Conservation (phyloP, 2,797 vertebrate genomes). For the Notolepis coatsorum region DNA sequence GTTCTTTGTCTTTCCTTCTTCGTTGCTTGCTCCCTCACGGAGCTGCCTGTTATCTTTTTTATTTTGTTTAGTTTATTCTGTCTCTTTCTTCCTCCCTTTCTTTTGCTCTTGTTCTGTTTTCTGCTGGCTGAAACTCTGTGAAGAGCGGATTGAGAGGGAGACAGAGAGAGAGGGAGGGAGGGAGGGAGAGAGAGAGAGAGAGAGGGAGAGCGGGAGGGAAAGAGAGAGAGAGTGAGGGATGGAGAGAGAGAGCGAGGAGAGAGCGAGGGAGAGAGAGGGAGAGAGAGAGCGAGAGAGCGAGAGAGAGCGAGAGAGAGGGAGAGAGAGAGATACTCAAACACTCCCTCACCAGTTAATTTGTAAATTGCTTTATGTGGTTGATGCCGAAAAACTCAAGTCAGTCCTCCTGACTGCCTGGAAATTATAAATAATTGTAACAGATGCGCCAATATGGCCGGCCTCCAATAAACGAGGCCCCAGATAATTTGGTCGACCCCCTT, state of each 20-base stretch:
- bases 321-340: conserved; percentile 84
- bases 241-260: too few species aligned
- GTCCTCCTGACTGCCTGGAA: conserved; percentile 91
- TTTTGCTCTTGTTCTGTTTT: conserved; percentile 58
- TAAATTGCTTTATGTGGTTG: conserved; percentile 99
- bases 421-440: conserved; percentile 99
- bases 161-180: conserved; percentile 12
- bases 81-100: conserved; percentile 21
- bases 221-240: conserved; percentile 12
- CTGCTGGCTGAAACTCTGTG: conserved; percentile 90
- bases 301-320: conserved; percentile 29
- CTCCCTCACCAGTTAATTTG: conserved; percentile 98
- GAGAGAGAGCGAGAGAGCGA: conserved; percentile 13
- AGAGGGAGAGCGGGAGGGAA: conserved; percentile 38
- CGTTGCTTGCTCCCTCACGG: background rate
- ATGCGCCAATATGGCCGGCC: conserved; percentile 99
- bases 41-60: conserved; percentile 25
- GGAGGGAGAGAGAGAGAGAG: too few species aligned
- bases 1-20: conserved; percentile 21
- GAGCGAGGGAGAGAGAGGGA: conserved; percentile 60
- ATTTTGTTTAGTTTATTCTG: conserved; percentile 24
- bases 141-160: conserved; percentile 46
- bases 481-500: conserved; percentile 99
- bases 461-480: conserved; percentile 99
- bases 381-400: conserved; percentile 93